A percentile compares a stretch with the other conserved stretches of the same genome.
Evolutionary conservation across 1,140 invertebrate genomes (phyloP).

Genomic region (Zaprionus capensis): DNA sequence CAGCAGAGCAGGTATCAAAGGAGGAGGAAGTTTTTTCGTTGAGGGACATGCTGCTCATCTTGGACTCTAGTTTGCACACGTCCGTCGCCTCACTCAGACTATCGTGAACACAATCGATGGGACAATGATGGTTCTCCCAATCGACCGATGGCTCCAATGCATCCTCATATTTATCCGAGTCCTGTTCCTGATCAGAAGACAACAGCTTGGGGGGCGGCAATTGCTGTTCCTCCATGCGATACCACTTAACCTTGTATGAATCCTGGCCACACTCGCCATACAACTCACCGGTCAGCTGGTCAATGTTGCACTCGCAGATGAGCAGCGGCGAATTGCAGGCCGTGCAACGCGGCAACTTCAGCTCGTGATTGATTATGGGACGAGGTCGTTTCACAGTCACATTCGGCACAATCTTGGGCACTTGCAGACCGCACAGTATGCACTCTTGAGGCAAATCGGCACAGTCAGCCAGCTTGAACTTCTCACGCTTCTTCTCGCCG

Average conservation of each 20-base stretch:
- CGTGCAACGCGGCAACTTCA: conserved; percentile 58
- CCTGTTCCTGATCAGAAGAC: not conserved
- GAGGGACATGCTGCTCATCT: not conserved
- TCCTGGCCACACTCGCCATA: conserved; percentile 71
- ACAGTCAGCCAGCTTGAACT: conserved; percentile 46
- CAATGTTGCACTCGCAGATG: conserved; percentile 73
- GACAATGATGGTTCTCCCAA: conserved; percentile 70
- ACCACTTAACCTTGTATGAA: conserved; percentile 75
- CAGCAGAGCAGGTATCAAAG: conserved; percentile 47
- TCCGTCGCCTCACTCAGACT: conserved; percentile 49
- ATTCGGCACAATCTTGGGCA: conserved; percentile 37
- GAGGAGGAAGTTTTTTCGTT: conserved; percentile 1
- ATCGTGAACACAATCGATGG: conserved; percentile 61
- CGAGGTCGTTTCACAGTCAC: conserved; percentile 43
- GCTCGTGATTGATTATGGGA: conserved; percentile 61
- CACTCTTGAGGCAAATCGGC: conserved; percentile 50
- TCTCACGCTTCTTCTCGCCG: conserved; percentile 8
- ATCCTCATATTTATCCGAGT: conserved; percentile 28
- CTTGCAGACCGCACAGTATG: conserved; percentile 63
- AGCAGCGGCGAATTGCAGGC: conserved; percentile 66
- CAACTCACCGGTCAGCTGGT: conserved; percentile 63
- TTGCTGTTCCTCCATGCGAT: conserved; percentile 51
- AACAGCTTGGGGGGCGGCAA: not conserved
- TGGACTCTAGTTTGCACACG: conserved; percentile 34
- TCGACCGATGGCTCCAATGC: conserved; percentile 42